A percentile compares a stretch with the other conserved stretches of the same genome.
phyloP scores from a whole-genome alignment of 35 echinoderm and acorn worm species.

The Heliocidaris tuberculata region DNA sequence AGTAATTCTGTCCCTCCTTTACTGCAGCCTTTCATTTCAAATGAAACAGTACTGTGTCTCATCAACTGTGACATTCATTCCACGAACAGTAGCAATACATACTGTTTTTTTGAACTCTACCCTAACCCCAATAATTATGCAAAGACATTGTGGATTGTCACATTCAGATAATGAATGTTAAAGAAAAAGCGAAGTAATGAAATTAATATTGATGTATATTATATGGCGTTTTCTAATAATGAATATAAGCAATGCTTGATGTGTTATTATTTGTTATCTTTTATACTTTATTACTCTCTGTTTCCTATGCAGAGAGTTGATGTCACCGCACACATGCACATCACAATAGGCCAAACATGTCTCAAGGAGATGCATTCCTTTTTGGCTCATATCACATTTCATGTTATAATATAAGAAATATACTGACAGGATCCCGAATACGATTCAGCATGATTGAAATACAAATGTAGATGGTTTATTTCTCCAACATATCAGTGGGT shows the following conservation, averaged over 20 bases:
- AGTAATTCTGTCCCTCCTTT: too few relatives aligned
- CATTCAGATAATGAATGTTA: neutral
- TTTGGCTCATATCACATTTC: neutral
- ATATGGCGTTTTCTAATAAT: neutral
- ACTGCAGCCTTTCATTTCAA: too few relatives aligned
- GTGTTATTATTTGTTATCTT: neutral
- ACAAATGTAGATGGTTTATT: neutral
- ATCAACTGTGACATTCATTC: neutral
- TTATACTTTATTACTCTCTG: neutral
- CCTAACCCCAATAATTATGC: neutral
- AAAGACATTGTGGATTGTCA: too few relatives aligned
- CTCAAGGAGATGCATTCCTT: neutral
- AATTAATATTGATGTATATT: neutral
- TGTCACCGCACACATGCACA: neutral
- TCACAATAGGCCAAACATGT: neutral
- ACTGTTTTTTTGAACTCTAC: neutral
- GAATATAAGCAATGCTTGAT: neutral
- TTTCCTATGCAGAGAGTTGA: neutral
- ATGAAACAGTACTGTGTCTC: neutral
- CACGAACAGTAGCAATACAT: neutral
- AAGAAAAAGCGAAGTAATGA: neutral
- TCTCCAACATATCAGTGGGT: neutral
- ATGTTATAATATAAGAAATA: too few relatives aligned
- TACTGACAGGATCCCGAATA: neutral
- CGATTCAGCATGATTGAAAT: neutral